phyloP scores from a whole-genome alignment of 1,140 invertebrate species.

The Bombyx mandarina region DNA sequence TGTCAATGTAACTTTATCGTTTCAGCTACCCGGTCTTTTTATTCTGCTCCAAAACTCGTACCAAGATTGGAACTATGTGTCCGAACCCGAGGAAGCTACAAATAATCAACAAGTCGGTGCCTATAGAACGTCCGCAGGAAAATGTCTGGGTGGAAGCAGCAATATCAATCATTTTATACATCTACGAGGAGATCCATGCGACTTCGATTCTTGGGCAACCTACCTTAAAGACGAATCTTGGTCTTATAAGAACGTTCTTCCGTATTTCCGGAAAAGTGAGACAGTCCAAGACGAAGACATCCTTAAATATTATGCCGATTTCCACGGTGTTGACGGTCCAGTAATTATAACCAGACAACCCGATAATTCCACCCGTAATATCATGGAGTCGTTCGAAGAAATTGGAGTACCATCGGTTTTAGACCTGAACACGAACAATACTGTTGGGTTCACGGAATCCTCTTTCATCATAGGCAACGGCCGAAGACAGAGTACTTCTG shows the following conservation, averaged over 20 bases:
- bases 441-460: constrained; percentile 6
- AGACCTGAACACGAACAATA: constrained; percentile 4
- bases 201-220: constrained; percentile 7
- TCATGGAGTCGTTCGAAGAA: constrained; percentile 7
- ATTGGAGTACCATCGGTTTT: not conserved
- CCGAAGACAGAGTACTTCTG: constrained; percentile 7
- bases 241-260: constrained; percentile 11
- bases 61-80: constrained; percentile 6
- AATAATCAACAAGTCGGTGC: not conserved
- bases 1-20: not conserved
- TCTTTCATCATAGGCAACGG: constrained; percentile 4
- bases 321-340: constrained; percentile 8
- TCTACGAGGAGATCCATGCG: not conserved
- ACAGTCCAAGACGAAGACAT: constrained; percentile 9
- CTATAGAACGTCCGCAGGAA: constrained; percentile 5
- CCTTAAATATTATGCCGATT: not conserved
- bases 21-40: constrained; percentile 8
- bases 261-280: constrained; percentile 12
- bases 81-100: not conserved
- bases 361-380: not conserved
- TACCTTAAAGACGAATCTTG: constrained; percentile 5
- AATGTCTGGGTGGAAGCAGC: constrained; percentile 9
- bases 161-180: constrained; percentile 6
- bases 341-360: constrained; percentile 6
- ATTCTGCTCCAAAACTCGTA: constrained; percentile 1